Evolutionary conservation across 1,140 invertebrate genomes (phyloP).

Genomic region (Bombus consobrinus): DNA sequence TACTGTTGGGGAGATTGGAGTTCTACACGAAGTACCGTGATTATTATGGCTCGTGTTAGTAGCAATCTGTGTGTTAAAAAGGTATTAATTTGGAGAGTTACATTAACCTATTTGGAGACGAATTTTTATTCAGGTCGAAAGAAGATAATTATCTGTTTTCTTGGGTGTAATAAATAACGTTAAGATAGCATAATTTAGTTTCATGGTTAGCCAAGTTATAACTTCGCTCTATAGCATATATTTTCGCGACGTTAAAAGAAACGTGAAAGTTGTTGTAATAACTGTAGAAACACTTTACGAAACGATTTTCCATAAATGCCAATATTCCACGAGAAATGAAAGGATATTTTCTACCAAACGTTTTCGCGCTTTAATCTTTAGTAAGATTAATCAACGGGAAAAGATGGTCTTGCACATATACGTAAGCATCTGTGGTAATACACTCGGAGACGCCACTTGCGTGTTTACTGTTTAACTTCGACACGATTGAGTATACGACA

Average conservation of each 20-base stretch:
- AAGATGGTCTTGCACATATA: not conserved
- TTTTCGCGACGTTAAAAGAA: not conserved
- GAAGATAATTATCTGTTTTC: not conserved
- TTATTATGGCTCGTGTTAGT: not conserved
- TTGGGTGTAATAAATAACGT: too few species aligned
- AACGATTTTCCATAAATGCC: not conserved
- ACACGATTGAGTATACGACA: constrained; percentile 38
- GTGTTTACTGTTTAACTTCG: constrained; percentile 52
- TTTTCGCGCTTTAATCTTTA: not conserved
- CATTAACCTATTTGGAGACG: not conserved
- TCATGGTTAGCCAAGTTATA: not conserved
- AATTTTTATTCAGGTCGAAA: not conserved
- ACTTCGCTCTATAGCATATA: not conserved
- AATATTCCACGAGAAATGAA: too few species aligned
- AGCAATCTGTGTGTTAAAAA: not conserved
- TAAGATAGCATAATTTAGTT: not conserved
- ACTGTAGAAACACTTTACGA: not conserved
- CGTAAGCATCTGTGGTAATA: not conserved
- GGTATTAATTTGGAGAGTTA: not conserved
- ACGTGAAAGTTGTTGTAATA: not conserved
- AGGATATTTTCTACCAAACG: too few species aligned
- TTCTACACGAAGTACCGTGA: not conserved
- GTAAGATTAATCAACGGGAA: not conserved
- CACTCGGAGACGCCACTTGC: not conserved
- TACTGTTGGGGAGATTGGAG: not conserved